Conservation (phyloP, 1,140 invertebrate genomes). For the Trachymyrmex septentrionalis region DNA sequence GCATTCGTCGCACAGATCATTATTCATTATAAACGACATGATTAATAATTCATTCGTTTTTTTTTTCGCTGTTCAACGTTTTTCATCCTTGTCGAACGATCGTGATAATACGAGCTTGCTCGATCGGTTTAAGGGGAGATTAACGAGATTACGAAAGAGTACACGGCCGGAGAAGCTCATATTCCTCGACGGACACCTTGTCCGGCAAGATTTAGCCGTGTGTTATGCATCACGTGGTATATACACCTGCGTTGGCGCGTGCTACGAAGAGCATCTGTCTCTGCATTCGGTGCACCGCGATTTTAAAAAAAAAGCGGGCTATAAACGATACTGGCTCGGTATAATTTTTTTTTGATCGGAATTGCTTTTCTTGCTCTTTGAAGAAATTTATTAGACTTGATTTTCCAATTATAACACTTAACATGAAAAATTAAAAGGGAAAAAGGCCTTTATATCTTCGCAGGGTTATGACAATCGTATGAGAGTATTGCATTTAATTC, state of each 20-base stretch:
- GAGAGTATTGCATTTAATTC: not conserved
- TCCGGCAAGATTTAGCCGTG: constrained; percentile 74
- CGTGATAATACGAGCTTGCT: not conserved
- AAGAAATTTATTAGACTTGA: not conserved
- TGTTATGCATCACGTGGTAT: constrained; percentile 45
- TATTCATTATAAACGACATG: not conserved
- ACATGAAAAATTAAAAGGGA: not conserved
- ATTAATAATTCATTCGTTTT: constrained; percentile 1
- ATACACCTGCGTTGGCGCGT: constrained; percentile 78
- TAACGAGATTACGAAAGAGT: constrained; percentile 47
- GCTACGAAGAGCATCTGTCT: constrained; percentile 75
- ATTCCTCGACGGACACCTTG: constrained; percentile 66
- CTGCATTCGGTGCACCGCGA: constrained; percentile 18
- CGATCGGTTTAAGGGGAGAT: constrained; percentile 45
- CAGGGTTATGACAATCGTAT: not conserved
- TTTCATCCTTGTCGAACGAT: not conserved
- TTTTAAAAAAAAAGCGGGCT: too few relatives aligned
- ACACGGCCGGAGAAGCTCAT: constrained; percentile 34
- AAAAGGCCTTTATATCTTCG: not conserved
- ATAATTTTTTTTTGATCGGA: not conserved
- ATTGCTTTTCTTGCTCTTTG: not conserved
- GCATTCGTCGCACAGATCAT: not conserved
- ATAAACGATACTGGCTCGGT: constrained; percentile 17
- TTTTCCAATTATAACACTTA: not conserved
- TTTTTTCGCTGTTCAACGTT: not conserved